Conservation (phyloP, 2,797 vertebrate genomes). For the Bradypodion ventrale region DNA sequence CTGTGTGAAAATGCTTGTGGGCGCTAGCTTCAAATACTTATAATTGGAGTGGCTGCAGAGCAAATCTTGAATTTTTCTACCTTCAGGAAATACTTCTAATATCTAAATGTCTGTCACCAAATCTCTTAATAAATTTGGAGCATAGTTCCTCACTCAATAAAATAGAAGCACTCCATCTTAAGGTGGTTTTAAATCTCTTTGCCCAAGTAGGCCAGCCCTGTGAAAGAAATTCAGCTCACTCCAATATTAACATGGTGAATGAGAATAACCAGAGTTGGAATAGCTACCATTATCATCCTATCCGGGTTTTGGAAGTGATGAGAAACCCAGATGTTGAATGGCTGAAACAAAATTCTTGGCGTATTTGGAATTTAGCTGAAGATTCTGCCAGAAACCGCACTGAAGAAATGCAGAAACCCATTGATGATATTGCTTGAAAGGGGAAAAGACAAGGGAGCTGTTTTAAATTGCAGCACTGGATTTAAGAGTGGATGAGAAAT, state of each 20-base stretch:
- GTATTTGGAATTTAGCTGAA: slow-evolving; percentile 19
- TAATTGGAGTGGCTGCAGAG: neutral
- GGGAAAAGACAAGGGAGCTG: slow-evolving; percentile 2
- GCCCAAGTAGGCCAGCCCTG: neutral
- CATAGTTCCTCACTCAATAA: neutral
- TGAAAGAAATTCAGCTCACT: neutral
- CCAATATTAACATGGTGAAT: slow-evolving; percentile 1
- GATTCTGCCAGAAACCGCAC: slow-evolving; percentile 20
- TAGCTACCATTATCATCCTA: neutral
- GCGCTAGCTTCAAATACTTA: neutral
- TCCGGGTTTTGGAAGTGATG: neutral
- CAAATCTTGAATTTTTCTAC: neutral
- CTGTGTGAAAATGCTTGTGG: neutral
- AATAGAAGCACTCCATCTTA: neutral
- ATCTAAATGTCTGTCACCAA: neutral
- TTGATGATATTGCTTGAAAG: neutral
- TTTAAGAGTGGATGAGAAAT: neutral
- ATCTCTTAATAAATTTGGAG: neutral
- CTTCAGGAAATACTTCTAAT: neutral
- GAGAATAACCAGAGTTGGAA: neutral
- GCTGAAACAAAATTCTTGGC: slow-evolving; percentile 10
- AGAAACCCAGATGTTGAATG: slow-evolving; percentile 22
- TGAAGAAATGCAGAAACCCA: neutral
- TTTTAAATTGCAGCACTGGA: slow-evolving; percentile 16
- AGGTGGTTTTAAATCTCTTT: neutral